Evolutionary conservation across 2,888 invertebrate species (phyloP), one percentile per base, ranked within the genome.

Genomic region (Sinhomidia bicolor): DNA sequence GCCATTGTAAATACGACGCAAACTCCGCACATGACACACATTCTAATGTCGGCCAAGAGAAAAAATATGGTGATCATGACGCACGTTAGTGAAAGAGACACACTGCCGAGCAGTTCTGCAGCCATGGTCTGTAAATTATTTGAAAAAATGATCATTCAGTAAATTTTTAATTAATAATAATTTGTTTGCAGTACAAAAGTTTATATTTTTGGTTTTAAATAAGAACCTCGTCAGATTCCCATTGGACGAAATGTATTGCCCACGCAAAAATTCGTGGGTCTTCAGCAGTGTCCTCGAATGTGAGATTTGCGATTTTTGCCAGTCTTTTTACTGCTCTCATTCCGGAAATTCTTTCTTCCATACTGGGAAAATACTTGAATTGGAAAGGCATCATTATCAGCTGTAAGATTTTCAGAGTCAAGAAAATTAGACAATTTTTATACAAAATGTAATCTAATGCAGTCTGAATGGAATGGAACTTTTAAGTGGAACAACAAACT

Each of bases 1-100:
- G 96, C 81, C 93, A 94, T 92, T 89, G 93, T 92, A 65, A 89
- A 87, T 32, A 90, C 85, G 23, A 90, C 90, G 14, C 90, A 90
- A 23, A 90, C 44, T 32, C 71, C 97, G 95, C 93, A 97, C 96
- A 95, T 96, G 96, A 96, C 94, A 93, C 97, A 97, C 92, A 96
- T 96, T 93, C 96, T 96, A 14, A 96, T 93, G 93, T 97, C 96
- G 9, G 96, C 96, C 91, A 97, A 96, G 32, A 97, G 94, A 41
- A 97, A 93, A 17, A 96, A 93, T 0, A 97, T 97, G 92, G 96
- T 96, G 17, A 95, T 93, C 95, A 97, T 96, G 0, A 97, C 97
- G 93, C 96, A 96, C 44, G 96, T 93, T 79, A 97, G 94, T 0
- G 97, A 97, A 68, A 97, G 93, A 85, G 96, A 95, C 78, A 97